phyloP scores from a whole-genome alignment of 2,113 vertebrate genomes.

The Saccopteryx bilineata region DNA sequence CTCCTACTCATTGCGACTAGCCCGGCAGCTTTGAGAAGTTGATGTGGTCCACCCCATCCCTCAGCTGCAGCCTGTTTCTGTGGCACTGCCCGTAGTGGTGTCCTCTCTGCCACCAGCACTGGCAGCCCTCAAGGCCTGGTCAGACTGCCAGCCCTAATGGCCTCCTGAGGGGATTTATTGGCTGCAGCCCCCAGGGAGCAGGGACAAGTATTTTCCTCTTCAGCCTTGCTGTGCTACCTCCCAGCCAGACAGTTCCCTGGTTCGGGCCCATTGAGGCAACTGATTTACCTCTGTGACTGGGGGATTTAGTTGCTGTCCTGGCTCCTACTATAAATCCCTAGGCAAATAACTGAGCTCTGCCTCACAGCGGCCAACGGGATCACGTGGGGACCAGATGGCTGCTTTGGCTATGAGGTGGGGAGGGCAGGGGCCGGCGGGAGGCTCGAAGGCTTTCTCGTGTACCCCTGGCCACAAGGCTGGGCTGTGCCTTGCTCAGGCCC shows the following conservation, averaged over 20 bases:
- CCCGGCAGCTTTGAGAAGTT: background rate
- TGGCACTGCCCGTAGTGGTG: background rate
- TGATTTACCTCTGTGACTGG: constrained; percentile 83
- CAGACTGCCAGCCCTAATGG: background rate
- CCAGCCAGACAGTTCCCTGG: constrained; percentile 60
- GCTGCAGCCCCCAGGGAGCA: constrained; percentile 50
- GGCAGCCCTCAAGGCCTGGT: background rate
- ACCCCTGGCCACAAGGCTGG: background rate
- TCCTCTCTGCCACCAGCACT: constrained; percentile 6
- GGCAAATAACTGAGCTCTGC: constrained; percentile 81
- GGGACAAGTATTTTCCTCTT: constrained; percentile 81
- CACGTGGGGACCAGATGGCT: constrained; percentile 70
- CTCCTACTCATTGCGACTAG: background rate
- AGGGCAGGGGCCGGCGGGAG: background rate
- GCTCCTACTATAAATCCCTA: constrained; percentile 83
- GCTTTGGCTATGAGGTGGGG: background rate
- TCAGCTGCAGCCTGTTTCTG: background rate
- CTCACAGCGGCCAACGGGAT: constrained; percentile 74
- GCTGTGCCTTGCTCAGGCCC: background rate
- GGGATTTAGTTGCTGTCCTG: constrained; percentile 84
- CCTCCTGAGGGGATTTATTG: constrained; percentile 78
- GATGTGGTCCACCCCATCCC: background rate
- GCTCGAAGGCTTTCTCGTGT: background rate
- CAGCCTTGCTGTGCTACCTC: constrained; percentile 65
- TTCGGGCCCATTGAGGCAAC: constrained; percentile 77